Evolutionary conservation across 2,797 vertebrate genomes (phyloP).

Genomic region (Mormyrops boulengeri): DNA sequence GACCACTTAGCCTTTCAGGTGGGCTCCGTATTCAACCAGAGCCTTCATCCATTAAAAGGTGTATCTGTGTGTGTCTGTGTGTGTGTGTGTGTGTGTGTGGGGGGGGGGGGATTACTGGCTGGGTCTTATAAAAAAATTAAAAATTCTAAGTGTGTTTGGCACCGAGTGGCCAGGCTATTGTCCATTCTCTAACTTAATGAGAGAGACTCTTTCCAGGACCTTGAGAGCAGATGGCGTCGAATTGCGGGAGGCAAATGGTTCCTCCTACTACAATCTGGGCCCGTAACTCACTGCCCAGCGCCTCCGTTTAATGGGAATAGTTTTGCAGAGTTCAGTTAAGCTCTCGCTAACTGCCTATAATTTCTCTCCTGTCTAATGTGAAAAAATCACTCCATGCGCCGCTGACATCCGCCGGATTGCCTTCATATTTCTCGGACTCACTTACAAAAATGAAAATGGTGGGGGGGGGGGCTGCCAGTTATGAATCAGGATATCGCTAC

Average conservation of each 20-base stretch:
- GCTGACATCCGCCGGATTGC: conserved; percentile 31
- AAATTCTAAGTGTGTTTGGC: not conserved
- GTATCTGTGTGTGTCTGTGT: not conserved
- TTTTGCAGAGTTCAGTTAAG: conserved; percentile 37
- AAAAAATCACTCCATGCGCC: conserved; percentile 13
- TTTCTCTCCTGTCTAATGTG: conserved; percentile 34
- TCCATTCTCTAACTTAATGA: conserved; percentile 19
- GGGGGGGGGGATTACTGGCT: not conserved
- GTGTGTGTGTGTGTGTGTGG: too few species aligned
- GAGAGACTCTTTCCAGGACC: conserved; percentile 32
- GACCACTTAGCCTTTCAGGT: not conserved
- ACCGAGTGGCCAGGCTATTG: conserved; percentile 12
- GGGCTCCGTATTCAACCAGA: not conserved
- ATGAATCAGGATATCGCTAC: conserved; percentile 2
- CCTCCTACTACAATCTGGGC: conserved; percentile 40
- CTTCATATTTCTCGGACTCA: conserved; percentile 10
- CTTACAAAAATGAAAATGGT: not conserved
- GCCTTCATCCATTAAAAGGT: not conserved
- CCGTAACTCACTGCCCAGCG: conserved; percentile 38
- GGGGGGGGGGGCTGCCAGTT: not conserved
- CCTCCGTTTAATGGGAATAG: conserved; percentile 38
- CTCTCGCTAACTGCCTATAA: conserved; percentile 36
- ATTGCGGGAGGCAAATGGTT: conserved; percentile 42
- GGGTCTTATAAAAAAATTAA: not conserved
- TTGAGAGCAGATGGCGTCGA: conserved; percentile 45